Conservation (phyloP, 2,888 invertebrate species). For the Blastobasis adustella region DNA sequence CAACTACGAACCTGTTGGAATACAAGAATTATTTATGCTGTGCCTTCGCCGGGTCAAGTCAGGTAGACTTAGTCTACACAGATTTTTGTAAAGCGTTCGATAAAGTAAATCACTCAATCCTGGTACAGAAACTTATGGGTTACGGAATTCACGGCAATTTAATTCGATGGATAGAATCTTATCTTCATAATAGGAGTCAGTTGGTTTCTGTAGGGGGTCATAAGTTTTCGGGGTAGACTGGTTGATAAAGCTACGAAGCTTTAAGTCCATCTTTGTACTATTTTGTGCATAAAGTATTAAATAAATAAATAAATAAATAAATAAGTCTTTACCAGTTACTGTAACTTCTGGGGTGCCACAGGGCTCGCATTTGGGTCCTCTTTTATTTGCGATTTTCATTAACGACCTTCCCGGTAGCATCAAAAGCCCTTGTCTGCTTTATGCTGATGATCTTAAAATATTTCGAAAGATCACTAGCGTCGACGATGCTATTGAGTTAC, state of each 20-base stretch:
- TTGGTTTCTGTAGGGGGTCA: not conserved
- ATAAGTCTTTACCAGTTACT: not conserved
- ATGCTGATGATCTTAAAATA: too few relatives aligned
- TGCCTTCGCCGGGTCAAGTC: not conserved
- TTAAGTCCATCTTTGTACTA: too few relatives aligned
- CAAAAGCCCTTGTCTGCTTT: too few relatives aligned
- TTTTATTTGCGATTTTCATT: not conserved
- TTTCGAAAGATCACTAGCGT: too few relatives aligned
- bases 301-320: too few relatives aligned
- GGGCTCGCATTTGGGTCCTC: conserved; percentile 1
- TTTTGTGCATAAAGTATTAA: too few relatives aligned
- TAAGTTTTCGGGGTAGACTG: too few relatives aligned
- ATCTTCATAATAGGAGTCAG: not conserved
- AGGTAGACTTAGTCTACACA: not conserved
- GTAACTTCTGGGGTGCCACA: conserved; percentile 1
- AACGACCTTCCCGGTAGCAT: too few relatives aligned
- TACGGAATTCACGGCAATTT: not conserved
- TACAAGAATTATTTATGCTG: conserved; percentile 1
- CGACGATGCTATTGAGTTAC: too few relatives aligned
- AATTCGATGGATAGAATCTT: not conserved
- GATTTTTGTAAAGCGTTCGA: not conserved
- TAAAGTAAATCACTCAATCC: not conserved
- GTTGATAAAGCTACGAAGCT: too few relatives aligned
- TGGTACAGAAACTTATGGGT: not conserved
- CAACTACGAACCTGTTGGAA: not conserved